Percentiles rank a stretch among this genome's conserved stretches.
Evolutionary conservation across 2,888 invertebrate species (phyloP).

Genomic region (Galerucella calmariensis): DNA sequence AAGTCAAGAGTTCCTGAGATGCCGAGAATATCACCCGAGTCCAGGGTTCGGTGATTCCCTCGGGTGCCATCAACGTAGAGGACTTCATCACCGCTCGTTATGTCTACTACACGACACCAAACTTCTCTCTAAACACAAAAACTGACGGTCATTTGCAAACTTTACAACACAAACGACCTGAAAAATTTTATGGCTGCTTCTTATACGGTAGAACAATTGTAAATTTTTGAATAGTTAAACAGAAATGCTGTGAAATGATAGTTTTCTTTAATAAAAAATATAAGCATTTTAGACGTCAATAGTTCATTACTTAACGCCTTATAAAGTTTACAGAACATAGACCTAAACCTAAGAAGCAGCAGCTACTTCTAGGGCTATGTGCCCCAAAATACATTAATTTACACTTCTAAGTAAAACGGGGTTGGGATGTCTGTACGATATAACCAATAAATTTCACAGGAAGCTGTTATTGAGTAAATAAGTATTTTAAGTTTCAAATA

Average conservation of each 20-base stretch:
- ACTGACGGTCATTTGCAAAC: conserved; percentile 48
- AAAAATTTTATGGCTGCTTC: background rate
- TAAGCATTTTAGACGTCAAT: too few species aligned
- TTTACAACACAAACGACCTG: conserved; percentile 33
- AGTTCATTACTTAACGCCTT: too few species aligned
- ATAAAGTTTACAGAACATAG: too few species aligned
- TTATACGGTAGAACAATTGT: background rate
- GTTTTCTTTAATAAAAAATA: background rate
- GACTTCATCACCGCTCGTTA: conserved; percentile 52
- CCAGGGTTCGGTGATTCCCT: conserved; percentile 38
- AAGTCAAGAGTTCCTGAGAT: conserved; percentile 18
- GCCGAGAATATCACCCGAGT: conserved; percentile 15
- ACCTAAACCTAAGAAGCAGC: too few species aligned
- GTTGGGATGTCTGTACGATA: too few species aligned
- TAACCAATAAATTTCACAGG: too few species aligned
- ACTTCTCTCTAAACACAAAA: conserved; percentile 42
- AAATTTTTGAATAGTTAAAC: background rate
- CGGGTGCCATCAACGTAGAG: conserved; percentile 47
- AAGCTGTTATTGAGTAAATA: too few species aligned
- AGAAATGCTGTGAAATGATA: background rate
- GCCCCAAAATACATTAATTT: too few species aligned
- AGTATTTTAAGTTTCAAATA: too few species aligned
- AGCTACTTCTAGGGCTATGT: too few species aligned
- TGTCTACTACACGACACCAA: conserved; percentile 35
- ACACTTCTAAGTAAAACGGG: too few species aligned